These are phyloP conservation scores for sheep (Ovis aries) DNA, from an alignment of 2,113 vertebrate genomes.

Conservation along the genomic window ARS-UI_Ramb_v3.0 NC_056071.1:57823501-57824000, in stretches of 20 bases:
- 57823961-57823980: background rate
- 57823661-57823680: conserved; percentile 72
- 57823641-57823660: conserved; percentile 73
- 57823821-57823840: conserved; percentile 69
- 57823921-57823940: background rate
- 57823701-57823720: conserved; percentile 32
- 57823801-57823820: background rate
- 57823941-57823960: background rate
- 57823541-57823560: background rate
- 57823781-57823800: conserved; percentile 42
- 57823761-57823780: background rate
- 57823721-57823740: conserved; percentile 39
- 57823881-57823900: conserved; percentile 61
- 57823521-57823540: background rate
- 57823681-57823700: conserved; percentile 54
- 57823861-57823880: conserved; percentile 56
- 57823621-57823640: conserved; percentile 62
- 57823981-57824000: rapidly evolving
- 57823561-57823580: background rate
- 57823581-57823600: conserved; percentile 69
- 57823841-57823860: conserved; percentile 51
- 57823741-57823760: conserved; percentile 39
- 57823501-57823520: background rate
- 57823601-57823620: conserved; percentile 67
- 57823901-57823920: conserved; percentile 59